phyloP scores from a whole-genome alignment of 2,888 invertebrate genomes.

The Platycheirus albimanus region DNA sequence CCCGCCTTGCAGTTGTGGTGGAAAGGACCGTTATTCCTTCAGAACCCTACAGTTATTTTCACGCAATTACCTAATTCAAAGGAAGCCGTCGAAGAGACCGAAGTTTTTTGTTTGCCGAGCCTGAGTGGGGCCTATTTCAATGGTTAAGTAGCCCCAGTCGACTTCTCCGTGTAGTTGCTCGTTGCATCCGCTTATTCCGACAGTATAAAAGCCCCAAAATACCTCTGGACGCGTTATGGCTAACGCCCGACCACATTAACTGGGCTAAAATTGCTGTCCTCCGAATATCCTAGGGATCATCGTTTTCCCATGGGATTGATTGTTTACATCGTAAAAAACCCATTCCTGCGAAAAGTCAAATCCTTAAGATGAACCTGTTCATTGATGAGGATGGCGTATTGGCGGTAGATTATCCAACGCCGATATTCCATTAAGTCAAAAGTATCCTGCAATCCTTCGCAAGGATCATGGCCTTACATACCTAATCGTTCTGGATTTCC shows the following conservation, averaged over 20 bases:
- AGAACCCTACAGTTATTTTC: neutral
- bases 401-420: conserved; percentile 68
- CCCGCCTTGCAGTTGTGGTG: conserved; percentile 24
- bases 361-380: conserved; percentile 55
- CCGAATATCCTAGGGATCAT: neutral
- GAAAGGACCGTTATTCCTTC: conserved; percentile 30
- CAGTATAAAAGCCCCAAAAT: neutral
- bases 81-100: conserved; percentile 27
- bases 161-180: conserved; percentile 40
- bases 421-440: conserved; percentile 52
- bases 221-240: too few relatives aligned
- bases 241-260: neutral
- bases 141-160: conserved; percentile 34
- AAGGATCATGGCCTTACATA: conserved; percentile 53
- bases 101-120: neutral
- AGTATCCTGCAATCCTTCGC: conserved; percentile 65
- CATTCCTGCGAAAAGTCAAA: conserved; percentile 41
- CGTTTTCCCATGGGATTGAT: neutral
- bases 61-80: neutral
- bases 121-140: conserved; percentile 31
- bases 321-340: neutral
- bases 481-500: conserved; percentile 57
- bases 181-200: conserved; percentile 41
- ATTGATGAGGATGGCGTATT: conserved; percentile 60
- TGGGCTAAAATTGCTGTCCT: neutral